A percentile compares a stretch with the other conserved stretches of the same genome.
phyloP scores from a whole-genome alignment of 2,113 vertebrate species.

The Odobenus rosmarus region DNA sequence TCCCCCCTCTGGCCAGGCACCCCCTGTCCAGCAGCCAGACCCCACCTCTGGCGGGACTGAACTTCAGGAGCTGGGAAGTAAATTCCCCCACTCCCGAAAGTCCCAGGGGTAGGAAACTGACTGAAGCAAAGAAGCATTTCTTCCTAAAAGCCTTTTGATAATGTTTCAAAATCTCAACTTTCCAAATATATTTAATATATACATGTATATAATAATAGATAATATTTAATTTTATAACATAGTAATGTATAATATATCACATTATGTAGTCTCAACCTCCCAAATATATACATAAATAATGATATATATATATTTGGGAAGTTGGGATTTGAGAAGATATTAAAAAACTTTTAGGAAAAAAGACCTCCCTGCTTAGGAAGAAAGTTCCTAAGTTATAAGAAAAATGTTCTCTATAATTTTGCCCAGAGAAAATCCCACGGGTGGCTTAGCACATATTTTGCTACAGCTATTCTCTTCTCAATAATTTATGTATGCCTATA shows the following conservation, averaged over 20 bases:
- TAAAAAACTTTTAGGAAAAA: background rate
- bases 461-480: background rate
- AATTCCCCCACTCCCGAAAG: background rate
- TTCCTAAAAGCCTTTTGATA: background rate
- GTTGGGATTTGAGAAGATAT: background rate
- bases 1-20: background rate
- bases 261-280: background rate
- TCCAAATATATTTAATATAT: background rate
- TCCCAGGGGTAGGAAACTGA: background rate
- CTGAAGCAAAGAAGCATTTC: background rate
- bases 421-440: background rate
- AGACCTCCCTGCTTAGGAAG: background rate
- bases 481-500: fast-evolving
- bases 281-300: background rate
- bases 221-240: background rate
- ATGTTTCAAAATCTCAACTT: background rate
- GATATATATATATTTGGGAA: background rate
- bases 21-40: background rate
- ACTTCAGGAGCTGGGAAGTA: background rate
- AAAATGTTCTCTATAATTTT: background rate
- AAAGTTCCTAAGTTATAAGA: background rate
- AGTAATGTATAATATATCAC: background rate
- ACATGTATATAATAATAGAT: background rate
- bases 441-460: background rate
- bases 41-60: background rate